These are phyloP conservation scores for Cinclus cinclus DNA, from an alignment of 2,113 vertebrate species.

Conservation along the genomic window DNA sequence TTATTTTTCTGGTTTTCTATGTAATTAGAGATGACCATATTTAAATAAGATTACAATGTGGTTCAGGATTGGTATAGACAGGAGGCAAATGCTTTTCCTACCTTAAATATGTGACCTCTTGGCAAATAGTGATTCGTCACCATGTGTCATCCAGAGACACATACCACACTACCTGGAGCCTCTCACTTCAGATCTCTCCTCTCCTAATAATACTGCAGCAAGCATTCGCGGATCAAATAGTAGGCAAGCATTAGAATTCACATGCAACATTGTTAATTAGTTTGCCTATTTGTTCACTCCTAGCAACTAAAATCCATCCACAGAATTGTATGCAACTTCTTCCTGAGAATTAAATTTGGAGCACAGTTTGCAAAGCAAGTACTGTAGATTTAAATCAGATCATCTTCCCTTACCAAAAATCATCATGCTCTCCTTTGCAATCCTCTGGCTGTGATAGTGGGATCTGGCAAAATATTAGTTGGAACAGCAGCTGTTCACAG, in stretches of 20 bases:
- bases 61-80: neutral
- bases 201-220: neutral
- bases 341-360: neutral
- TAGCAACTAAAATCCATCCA: neutral
- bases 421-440: neutral
- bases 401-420: neutral
- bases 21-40: neutral
- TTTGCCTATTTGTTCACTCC: neutral
- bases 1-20: neutral
- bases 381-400: neutral
- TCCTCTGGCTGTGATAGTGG: neutral
- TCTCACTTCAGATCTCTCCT: neutral
- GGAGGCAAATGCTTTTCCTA: neutral
- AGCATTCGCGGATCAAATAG: neutral
- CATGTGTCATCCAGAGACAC: neutral
- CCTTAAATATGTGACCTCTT: neutral
- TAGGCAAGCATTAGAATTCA: neutral
- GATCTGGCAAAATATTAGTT: neutral
- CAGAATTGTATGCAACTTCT: neutral
- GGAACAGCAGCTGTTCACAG: neutral
- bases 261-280: neutral
- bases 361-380: neutral
- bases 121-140: neutral
- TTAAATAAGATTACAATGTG: neutral
- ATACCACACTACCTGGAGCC: neutral